Evolutionary conservation across 2,113 vertebrate genomes (phyloP).

Genomic region (Rhynchomys soricoides): DNA sequence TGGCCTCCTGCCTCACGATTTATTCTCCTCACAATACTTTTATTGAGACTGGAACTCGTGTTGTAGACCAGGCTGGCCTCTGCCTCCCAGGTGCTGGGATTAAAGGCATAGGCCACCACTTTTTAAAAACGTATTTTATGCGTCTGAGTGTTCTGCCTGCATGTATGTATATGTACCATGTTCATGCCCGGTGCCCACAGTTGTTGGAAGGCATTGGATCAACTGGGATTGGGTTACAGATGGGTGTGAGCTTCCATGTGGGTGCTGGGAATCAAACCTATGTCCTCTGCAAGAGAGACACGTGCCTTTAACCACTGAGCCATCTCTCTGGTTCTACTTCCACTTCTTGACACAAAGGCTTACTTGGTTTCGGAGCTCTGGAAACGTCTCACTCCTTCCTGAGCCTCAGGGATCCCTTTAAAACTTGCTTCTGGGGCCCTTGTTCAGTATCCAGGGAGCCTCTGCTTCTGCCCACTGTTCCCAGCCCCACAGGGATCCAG

Average conservation of each 20-base stretch:
- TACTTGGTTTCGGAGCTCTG: rapidly evolving
- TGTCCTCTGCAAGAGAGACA: too few species aligned
- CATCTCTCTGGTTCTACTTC: neutral
- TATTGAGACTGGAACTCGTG: too few species aligned
- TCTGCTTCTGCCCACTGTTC: neutral
- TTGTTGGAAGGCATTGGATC: neutral
- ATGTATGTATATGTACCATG: neutral
- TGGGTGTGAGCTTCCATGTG: neutral
- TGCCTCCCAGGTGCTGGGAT: neutral
- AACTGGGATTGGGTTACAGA: neutral
- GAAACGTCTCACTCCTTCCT: neutral
- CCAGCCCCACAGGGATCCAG: neutral
- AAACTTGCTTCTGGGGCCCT: neutral
- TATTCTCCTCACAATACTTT: neutral
- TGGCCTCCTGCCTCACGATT: rapidly evolving
- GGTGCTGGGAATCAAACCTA: neutral
- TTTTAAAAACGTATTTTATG: neutral
- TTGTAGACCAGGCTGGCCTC: neutral
- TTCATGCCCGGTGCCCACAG: neutral
- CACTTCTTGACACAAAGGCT: neutral
- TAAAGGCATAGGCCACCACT: neutral
- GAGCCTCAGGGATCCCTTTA: neutral
- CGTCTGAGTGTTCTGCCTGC: neutral
- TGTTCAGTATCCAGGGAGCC: neutral
- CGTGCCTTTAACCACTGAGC: neutral